Percentiles rank a stretch among this genome's conserved stretches.
phyloP scores from a whole-genome alignment of 2,113 vertebrate species.

The Oncorhynchus keta region DNA sequence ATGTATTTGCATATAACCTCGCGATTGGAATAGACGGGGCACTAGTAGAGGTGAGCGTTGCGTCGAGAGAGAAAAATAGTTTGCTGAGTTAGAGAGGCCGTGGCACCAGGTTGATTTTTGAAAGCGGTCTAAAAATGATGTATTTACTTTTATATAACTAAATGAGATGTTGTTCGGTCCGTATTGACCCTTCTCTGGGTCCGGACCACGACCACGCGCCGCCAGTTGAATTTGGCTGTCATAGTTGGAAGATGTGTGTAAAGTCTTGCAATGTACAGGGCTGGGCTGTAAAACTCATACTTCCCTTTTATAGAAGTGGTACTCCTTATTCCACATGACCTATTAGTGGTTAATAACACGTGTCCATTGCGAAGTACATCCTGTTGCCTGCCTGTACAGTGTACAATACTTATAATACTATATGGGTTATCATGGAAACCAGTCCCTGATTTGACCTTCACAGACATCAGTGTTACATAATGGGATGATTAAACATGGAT shows the following conservation, averaged over 20 bases:
- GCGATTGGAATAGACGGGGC: too few relatives aligned
- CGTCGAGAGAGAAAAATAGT: too few relatives aligned
- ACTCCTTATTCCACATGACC: not conserved
- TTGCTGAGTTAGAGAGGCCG: too few relatives aligned
- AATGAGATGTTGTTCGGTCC: too few relatives aligned
- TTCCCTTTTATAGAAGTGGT: not conserved
- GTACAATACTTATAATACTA: not conserved
- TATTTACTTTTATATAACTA: too few relatives aligned
- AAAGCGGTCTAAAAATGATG: too few relatives aligned
- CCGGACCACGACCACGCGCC: too few relatives aligned
- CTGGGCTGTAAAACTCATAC: not conserved
- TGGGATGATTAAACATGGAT: constrained; percentile 18
- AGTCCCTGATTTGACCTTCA: constrained; percentile 38
- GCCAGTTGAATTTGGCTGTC: not conserved
- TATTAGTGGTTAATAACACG: not conserved
- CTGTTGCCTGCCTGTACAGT: too few relatives aligned
- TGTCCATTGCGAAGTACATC: not conserved
- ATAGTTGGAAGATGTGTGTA: not conserved
- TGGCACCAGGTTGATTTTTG: too few relatives aligned
- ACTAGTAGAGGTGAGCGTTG: too few relatives aligned
- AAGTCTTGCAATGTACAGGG: not conserved
- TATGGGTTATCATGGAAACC: constrained; percentile 2
- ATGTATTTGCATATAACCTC: too few relatives aligned
- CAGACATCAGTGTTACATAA: constrained; percentile 37
- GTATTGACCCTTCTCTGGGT: too few relatives aligned